These are phyloP conservation scores for Notarius lentiginosus DNA, from an alignment of 2,113 vertebrate species.

Conservation along the genomic window DNA sequence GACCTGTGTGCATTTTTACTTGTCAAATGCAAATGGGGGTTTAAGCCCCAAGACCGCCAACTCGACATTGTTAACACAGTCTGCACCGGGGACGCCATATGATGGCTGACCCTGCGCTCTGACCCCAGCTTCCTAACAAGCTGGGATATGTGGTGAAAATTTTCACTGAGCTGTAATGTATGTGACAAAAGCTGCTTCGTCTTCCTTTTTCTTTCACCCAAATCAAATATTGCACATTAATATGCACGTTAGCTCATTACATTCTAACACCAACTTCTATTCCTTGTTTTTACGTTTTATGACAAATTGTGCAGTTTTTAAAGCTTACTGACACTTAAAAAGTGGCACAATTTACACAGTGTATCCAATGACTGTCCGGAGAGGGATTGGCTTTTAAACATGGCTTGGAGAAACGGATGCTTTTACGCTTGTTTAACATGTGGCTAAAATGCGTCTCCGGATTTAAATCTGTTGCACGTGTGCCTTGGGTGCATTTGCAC, in stretches of 20 bases:
- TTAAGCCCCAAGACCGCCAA: too few species aligned
- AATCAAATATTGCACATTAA: not conserved
- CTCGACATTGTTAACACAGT: too few species aligned
- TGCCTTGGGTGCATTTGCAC: not conserved
- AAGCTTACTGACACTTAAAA: not conserved
- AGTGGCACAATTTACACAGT: not conserved
- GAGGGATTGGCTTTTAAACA: not conserved
- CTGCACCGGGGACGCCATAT: too few species aligned
- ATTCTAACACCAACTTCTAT: not conserved
- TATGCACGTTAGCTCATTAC: not conserved
- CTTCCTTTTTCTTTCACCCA: not conserved
- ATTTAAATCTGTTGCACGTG: not conserved
- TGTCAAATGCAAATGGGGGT: not conserved
- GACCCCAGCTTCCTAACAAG: too few species aligned
- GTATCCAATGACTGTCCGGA: not conserved
- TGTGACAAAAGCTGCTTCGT: too few species aligned
- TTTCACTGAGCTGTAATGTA: too few species aligned
- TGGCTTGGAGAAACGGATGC: not conserved
- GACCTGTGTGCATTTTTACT: not conserved
- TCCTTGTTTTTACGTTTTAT: not conserved
- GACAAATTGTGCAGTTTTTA: not conserved
- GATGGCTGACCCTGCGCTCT: too few species aligned
- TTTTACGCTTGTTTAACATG: not conserved
- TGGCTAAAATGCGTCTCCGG: not conserved
- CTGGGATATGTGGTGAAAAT: too few species aligned